A percentile compares a stretch with the other conserved stretches of the same genome.
These are phyloP conservation scores for Strigamia transsilvanica DNA, from an alignment of 2,888 invertebrate species.

Conservation along the genomic window DNA sequence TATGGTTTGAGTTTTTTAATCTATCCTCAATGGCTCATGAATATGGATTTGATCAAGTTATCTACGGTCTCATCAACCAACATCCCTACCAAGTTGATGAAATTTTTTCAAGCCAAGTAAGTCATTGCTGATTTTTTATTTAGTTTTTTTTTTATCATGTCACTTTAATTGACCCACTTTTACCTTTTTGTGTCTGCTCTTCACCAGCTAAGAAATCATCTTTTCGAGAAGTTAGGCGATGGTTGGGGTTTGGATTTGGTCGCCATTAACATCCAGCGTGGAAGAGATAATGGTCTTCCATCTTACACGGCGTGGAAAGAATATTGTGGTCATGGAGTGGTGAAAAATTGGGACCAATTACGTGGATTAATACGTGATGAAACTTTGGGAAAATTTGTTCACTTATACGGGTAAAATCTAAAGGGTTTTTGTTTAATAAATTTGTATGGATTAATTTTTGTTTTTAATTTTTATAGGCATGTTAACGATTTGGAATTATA, in stretches of 20 bases:
- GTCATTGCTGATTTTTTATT: background rate
- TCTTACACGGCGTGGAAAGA: conserved; percentile 59
- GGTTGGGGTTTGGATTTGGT: conserved; percentile 59
- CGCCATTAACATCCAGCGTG: conserved; percentile 59
- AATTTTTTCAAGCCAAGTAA: conserved; percentile 56
- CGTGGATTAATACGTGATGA: conserved; percentile 59
- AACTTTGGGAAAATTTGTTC: conserved; percentile 57
- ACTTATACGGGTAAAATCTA: conserved; percentile 58
- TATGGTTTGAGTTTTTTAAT: conserved; percentile 56
- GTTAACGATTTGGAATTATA: conserved; percentile 89
- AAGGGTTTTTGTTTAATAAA: background rate
- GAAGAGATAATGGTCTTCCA: conserved; percentile 59
- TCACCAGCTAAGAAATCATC: conserved; percentile 58
- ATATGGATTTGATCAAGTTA: conserved; percentile 56
- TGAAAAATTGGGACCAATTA: conserved; percentile 58
- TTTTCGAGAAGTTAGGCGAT: conserved; percentile 57
- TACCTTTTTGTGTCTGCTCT: background rate
- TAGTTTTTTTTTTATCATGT: conserved; percentile 21
- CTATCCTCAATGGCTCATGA: conserved; percentile 55
- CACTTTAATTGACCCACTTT: conserved; percentile 52
- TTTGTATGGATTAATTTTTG: background rate
- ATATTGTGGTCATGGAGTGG: conserved; percentile 58
- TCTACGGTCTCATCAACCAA: conserved; percentile 56
- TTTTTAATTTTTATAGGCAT: conserved; percentile 59
- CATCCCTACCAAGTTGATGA: conserved; percentile 57